phyloP scores from a whole-genome alignment of 2,797 vertebrate species.

The Alectoris magna region DNA sequence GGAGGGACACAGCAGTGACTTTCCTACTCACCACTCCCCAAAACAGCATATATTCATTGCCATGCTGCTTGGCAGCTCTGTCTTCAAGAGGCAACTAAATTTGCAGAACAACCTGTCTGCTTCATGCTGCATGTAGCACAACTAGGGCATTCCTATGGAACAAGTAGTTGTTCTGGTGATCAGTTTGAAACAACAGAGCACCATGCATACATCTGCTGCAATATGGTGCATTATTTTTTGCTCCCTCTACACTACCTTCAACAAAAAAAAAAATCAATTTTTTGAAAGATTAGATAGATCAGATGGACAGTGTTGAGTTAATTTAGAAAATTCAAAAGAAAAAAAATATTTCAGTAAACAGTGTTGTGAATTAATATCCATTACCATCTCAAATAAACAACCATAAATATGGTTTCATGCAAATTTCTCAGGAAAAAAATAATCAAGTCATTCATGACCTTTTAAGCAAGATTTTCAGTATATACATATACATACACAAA shows the following conservation, averaged over 20 bases:
- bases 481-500: no score
- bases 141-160: not conserved
- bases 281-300: not conserved
- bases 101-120: not conserved
- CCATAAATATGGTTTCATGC: not conserved
- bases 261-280: not conserved
- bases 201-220: not conserved
- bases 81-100: not conserved
- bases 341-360: not conserved
- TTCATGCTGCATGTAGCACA: not conserved
- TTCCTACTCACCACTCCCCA: not conserved
- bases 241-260: not conserved
- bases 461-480: not conserved
- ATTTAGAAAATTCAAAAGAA: not conserved
- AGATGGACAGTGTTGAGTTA: not conserved
- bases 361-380: not conserved
- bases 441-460: accelerated
- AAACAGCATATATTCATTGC: not conserved
- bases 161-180: not conserved
- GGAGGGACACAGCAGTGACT: not conserved
- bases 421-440: not conserved
- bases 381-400: not conserved
- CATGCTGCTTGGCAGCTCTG: not conserved
- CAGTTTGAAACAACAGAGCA: not conserved
- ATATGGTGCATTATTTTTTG: not conserved